Evolutionary conservation across 2,888 invertebrate genomes (phyloP).

Genomic region (Polymixis lichenea): DNA sequence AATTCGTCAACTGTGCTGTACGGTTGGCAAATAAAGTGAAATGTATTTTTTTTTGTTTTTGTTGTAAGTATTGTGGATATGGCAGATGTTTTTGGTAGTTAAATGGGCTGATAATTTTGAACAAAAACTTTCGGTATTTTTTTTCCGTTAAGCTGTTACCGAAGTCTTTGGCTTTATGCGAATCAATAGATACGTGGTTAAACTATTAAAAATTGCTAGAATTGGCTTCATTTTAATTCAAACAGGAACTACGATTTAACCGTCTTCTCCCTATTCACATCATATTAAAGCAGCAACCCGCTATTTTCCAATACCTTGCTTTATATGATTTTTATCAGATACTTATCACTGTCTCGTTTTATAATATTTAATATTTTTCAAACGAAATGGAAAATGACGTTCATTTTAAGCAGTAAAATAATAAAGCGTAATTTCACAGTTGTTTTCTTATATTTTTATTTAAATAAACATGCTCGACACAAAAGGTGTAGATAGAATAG

Average conservation of each 20-base stretch:
- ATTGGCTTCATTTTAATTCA: not conserved
- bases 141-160: not conserved
- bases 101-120: not conserved
- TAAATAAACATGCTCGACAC: not conserved
- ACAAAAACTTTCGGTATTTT: not conserved
- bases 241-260: not conserved
- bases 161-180: not conserved
- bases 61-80: not conserved
- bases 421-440: not conserved
- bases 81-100: conserved; percentile 35
- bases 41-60: conserved; percentile 10
- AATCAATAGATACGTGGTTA: not conserved
- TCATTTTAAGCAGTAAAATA: not conserved
- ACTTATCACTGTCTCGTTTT: not conserved
- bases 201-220: not conserved
- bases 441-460: not conserved
- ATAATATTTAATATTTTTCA: not conserved
- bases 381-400: not conserved
- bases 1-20: conserved; percentile 85
- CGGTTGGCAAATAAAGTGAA: conserved; percentile 70
- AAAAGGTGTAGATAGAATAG: no score
- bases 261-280: not conserved
- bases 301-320: no score
- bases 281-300: no score
- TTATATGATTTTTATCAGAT: no score